phyloP scores from a whole-genome alignment of 2,797 vertebrate genomes.

The Eulemur rubriventer region DNA sequence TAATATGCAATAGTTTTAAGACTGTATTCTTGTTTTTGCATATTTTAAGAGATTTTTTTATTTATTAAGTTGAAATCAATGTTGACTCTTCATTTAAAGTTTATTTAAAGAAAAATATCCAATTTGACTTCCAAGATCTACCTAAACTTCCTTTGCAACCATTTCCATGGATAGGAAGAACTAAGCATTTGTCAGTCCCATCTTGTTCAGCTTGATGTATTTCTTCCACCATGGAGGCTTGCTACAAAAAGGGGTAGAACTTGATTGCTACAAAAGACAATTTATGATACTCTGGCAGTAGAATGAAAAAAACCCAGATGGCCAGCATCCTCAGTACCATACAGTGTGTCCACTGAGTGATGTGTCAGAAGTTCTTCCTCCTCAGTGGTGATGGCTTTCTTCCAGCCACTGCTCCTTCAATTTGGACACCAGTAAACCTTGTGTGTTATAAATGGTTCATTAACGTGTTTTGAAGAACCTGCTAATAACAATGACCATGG shows the following conservation, averaged over 20 bases:
- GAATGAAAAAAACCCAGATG: slow-evolving; percentile 50
- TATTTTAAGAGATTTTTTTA: not conserved
- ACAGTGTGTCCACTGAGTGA: not conserved
- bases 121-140: not conserved
- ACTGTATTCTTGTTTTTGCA: not conserved
- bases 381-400: not conserved
- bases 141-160: not conserved
- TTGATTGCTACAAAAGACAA: not conserved
- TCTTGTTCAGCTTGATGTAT: not conserved
- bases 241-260: not conserved
- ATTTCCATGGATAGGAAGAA: not conserved
- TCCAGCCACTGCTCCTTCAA: not conserved
- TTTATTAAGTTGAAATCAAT: not conserved
- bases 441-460: not conserved
- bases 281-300: not conserved
- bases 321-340: not conserved
- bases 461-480: not conserved
- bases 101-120: not conserved
- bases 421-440: not conserved
- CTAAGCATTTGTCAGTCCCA: not conserved
- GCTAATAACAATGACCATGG: not conserved
- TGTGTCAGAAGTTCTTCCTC: not conserved
- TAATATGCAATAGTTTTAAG: not conserved
- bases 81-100: not conserved
- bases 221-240: not conserved